These are phyloP conservation scores for Dicycla oo DNA, from an alignment of 2,888 invertebrate genomes.

Conservation along the genomic window DNA sequence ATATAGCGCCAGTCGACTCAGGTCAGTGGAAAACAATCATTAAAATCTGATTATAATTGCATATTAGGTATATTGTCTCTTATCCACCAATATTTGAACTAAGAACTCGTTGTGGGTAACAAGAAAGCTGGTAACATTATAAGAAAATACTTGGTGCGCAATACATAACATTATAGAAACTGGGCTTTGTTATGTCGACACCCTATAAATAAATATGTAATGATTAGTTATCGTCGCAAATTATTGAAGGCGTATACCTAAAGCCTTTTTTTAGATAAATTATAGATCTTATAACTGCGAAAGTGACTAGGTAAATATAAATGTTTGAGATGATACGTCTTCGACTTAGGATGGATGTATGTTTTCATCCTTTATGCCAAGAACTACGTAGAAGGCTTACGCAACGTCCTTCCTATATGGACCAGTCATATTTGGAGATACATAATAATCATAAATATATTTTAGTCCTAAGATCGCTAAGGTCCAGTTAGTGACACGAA, in stretches of 20 bases:
- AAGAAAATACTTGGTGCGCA: slow-evolving; percentile 41
- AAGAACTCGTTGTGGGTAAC: neutral
- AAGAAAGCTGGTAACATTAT: neutral
- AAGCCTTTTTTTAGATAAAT: too few relatives aligned
- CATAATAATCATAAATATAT: neutral
- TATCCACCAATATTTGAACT: neutral
- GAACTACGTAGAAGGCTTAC: slow-evolving; percentile 49
- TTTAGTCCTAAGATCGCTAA: neutral
- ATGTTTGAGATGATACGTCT: slow-evolving; percentile 1
- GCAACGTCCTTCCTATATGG: slow-evolving; percentile 33
- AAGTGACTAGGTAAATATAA: neutral
- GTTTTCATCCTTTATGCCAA: slow-evolving; percentile 25
- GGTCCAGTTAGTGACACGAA: neutral
- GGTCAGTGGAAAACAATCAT: slow-evolving; percentile 79
- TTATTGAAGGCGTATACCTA: too few relatives aligned
- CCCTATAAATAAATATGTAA: slow-evolving; percentile 47
- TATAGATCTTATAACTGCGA: neutral
- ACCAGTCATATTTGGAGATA: neutral
- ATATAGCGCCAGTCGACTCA: slow-evolving; percentile 90
- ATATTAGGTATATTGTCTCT: slow-evolving; percentile 2
- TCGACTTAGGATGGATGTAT: neutral
- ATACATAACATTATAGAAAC: slow-evolving; percentile 29
- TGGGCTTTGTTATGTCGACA: slow-evolving; percentile 52
- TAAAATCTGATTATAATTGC: slow-evolving; percentile 41
- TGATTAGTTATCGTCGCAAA: neutral